Conservation (phyloP, 2,113 vertebrate genomes). For the Thinocorus orbignyianus region DNA sequence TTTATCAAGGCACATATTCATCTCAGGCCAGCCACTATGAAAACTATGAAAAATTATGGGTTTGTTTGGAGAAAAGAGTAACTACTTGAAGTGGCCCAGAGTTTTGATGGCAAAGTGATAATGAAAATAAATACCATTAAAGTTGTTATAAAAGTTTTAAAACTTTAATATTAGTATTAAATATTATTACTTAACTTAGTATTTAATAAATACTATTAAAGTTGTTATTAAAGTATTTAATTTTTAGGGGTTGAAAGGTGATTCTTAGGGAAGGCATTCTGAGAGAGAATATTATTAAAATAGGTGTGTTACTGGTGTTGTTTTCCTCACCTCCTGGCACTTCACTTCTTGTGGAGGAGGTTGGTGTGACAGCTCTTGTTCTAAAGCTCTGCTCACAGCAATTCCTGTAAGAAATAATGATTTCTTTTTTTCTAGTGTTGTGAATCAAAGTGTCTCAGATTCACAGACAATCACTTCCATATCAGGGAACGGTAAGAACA, state of each 20-base stretch:
- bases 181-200: no score
- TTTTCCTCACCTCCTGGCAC: neutral
- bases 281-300: neutral
- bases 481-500: neutral
- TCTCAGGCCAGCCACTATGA: neutral
- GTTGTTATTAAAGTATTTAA: neutral
- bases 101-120: neutral
- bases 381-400: neutral
- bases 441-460: neutral
- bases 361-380: neutral
- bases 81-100: neutral
- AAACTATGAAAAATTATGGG: neutral
- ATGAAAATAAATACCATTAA: neutral
- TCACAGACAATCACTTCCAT: neutral
- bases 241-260: no score
- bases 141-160: neutral
- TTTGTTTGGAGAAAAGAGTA: neutral
- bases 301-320: neutral
- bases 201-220: neutral
- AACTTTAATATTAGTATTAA: no score
- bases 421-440: neutral
- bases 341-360: neutral
- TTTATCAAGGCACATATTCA: neutral
- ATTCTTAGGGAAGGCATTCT: neutral
- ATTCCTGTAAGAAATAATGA: neutral